Evolutionary conservation across 2,888 invertebrate species (phyloP), one percentile per base, ranked within the genome.

Genomic region (Eucera pruinosa): DNA sequence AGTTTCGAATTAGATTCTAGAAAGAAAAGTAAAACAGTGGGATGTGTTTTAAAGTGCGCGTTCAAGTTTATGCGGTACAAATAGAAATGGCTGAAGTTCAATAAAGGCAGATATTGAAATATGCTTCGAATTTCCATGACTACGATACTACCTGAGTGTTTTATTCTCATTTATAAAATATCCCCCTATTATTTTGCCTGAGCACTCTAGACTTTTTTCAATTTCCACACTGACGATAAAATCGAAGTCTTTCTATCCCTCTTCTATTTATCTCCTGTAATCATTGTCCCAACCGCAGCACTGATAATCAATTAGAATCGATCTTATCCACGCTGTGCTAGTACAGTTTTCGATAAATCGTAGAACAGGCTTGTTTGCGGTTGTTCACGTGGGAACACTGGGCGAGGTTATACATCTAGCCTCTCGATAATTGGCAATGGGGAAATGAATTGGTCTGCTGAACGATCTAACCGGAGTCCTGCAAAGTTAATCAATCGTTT

Each of bases 351-450:
- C 76, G 57, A 67, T 57, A 66, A 66, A 70, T 67, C 15, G 43
- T 47, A 13, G 48, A 23, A 52, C 25, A 43, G 64, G 64, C 67
- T 77, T 77, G 77, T 61, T 62, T n/a, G 68, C 47, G 36, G 18
- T 13, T 47, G 27, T 15, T 54, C 57, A 23, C 5, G 45, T 52
- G 50, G 61, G 65, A 61, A 65, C 70, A 61, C 33, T 39, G 50
- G 55, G 43, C 66, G 61, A 47, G 57, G 64, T 52, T 67, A 67
- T 67, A 68, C 77, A 67, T 57, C 60, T 25, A 43, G 54, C 50
- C 58, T 47, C 68, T 57, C 71, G 78, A 72, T 82, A 83, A 83
- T 83, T 83, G 78, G 61, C 65, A 54, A 30, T 45, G 61, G 54
- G 65, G 66, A 74, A 76, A 78, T 55, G 57, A 80, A 76, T 76